A percentile compares a stretch with the other conserved stretches of the same genome.
Evolutionary conservation across 2,888 invertebrate genomes (phyloP).

Genomic region (Leucophenga maculata): DNA sequence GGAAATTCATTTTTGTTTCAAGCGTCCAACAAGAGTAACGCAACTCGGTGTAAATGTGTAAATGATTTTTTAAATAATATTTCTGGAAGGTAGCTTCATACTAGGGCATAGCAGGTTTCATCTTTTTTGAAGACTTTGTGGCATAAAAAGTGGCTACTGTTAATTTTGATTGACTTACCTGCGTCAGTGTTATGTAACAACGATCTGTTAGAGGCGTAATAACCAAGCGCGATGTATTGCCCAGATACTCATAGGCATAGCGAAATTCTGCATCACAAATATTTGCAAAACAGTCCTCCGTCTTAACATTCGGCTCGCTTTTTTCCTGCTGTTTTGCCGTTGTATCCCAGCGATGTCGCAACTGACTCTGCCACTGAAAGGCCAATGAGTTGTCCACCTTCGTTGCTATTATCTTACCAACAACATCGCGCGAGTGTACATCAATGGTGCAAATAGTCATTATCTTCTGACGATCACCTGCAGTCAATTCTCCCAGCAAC

Average conservation of each 20-base stretch:
- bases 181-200: constrained; percentile 95
- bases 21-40: too few relatives aligned
- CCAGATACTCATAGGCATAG: constrained; percentile 95
- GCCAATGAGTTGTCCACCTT: constrained; percentile 86
- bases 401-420: constrained; percentile 86
- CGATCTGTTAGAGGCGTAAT: constrained; percentile 96
- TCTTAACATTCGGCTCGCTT: too few relatives aligned
- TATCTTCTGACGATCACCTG: constrained; percentile 93
- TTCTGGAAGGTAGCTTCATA: too few relatives aligned
- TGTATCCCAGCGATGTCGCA: constrained; percentile 87
- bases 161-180: too few relatives aligned
- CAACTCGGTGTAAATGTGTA: too few relatives aligned
- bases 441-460: constrained; percentile 98
- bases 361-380: constrained; percentile 94
- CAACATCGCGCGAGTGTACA: constrained; percentile 95
- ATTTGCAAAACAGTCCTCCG: constrained; percentile 89
- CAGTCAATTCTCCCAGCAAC: constrained; percentile 85
- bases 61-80: too few relatives aligned
- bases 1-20: too few relatives aligned
- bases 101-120: too few relatives aligned
- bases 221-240: constrained; percentile 93
- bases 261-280: constrained; percentile 95
- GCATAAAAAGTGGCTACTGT: too few relatives aligned
- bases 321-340: constrained; percentile 16
- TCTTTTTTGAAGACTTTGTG: too few relatives aligned